These are phyloP conservation scores for Drosophila mauritiana DNA, from an alignment of 1,140 invertebrate genomes.

Conservation along the genomic window DNA sequence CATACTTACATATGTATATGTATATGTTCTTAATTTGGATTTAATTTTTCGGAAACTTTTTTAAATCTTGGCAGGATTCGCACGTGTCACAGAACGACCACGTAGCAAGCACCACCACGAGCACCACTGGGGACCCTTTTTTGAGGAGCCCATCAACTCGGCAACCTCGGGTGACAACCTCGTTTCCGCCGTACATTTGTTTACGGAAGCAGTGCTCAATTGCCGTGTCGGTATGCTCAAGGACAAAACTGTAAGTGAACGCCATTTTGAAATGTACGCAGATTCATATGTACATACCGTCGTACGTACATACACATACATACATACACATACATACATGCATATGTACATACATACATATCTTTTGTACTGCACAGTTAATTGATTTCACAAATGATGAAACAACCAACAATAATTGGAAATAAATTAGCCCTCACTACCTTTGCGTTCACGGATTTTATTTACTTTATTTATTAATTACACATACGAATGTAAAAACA, in stretches of 20 bases:
- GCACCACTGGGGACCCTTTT: conserved; percentile 90
- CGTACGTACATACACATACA: background rate
- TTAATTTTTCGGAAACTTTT: too few species aligned
- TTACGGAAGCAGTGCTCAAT: conserved; percentile 91
- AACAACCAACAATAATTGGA: too few species aligned
- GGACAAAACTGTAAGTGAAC: conserved; percentile 90
- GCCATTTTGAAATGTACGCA: background rate
- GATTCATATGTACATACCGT: background rate
- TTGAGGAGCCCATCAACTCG: conserved; percentile 87
- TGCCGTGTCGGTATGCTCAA: conserved; percentile 93
- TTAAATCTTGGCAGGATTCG: conserved; percentile 69
- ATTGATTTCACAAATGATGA: too few species aligned
- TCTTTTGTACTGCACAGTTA: background rate
- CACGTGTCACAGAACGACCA: conserved; percentile 85
- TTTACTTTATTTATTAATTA: too few species aligned
- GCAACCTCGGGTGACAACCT: conserved; percentile 85
- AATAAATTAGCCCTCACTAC: too few species aligned
- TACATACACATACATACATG: background rate
- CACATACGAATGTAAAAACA: too few species aligned
- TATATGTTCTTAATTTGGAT: too few species aligned
- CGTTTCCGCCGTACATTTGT: conserved; percentile 88
- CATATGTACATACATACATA: background rate
- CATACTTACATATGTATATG: too few species aligned
- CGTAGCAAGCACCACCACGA: conserved; percentile 86
- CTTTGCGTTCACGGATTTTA: too few species aligned